A percentile compares a stretch with the other conserved stretches of the same genome.
Conservation (phyloP, 2,888 invertebrate species). For the Digitonthophagus gazella region DNA sequence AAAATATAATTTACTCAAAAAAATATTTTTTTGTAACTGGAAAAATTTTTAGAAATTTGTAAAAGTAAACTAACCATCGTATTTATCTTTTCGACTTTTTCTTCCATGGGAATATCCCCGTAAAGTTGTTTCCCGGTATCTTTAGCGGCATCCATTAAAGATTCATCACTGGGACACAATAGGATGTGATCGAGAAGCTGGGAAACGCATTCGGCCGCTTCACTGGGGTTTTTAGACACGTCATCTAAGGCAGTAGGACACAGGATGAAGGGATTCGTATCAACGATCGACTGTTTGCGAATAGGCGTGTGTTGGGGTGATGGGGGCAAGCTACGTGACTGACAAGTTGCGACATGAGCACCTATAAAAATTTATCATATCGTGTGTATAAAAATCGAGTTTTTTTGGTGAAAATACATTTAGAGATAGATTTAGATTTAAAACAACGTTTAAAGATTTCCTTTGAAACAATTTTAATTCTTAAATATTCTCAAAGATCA, state of each 20-base stretch:
- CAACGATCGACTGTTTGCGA: constrained; percentile 65
- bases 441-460: too few relatives aligned
- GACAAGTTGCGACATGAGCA: constrained; percentile 52
- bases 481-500: too few relatives aligned
- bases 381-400: too few relatives aligned
- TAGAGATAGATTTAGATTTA: too few relatives aligned
- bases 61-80: constrained; percentile 66
- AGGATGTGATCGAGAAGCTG: constrained; percentile 57
- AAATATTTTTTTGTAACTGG: not conserved
- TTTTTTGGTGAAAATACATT: too few relatives aligned
- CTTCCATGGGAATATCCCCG: constrained; percentile 64
- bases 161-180: constrained; percentile 66
- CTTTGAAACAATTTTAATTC: too few relatives aligned
- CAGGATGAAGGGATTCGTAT: constrained; percentile 60
- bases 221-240: constrained; percentile 45
- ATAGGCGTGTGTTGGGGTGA: constrained; percentile 73
- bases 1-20: constrained; percentile 8
- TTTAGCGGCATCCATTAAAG: constrained; percentile 85
- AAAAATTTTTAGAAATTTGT: constrained; percentile 1
- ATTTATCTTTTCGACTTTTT: constrained; percentile 77
- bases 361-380: constrained; percentile 41
- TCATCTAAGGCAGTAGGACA: constrained; percentile 51
- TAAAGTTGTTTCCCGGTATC: constrained; percentile 83
- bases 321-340: constrained; percentile 69
- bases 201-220: constrained; percentile 52